Evolutionary conservation across 2,113 vertebrate species (phyloP).

Genomic region (Polypterus bichir): DNA sequence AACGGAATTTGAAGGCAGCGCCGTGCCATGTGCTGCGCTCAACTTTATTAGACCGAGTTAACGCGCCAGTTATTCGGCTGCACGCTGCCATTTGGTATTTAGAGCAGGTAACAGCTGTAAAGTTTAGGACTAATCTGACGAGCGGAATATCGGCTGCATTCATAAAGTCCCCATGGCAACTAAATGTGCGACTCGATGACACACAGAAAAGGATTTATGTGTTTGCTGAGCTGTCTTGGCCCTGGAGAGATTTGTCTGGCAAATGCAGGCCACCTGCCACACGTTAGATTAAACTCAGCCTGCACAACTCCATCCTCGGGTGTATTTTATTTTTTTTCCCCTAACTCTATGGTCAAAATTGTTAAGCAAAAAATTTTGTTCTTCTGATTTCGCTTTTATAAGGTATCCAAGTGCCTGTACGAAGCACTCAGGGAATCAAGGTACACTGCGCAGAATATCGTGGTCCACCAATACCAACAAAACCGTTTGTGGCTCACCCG

Average conservation of each 20-base stretch:
- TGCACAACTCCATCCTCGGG: conserved; percentile 53
- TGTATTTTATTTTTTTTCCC: conserved; percentile 7
- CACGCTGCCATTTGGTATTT: conserved; percentile 54
- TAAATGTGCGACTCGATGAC: conserved; percentile 72
- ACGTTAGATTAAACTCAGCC: conserved; percentile 69
- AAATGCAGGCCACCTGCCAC: conserved; percentile 75
- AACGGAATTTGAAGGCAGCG: no score
- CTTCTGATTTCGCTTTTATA: no score
- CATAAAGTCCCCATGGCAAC: conserved; percentile 82
- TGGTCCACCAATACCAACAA: no score
- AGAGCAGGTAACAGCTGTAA: conserved; percentile 55
- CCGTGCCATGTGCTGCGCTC: no score
- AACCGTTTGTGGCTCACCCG: no score
- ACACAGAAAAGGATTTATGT: conserved; percentile 75
- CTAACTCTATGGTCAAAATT: conserved; percentile 7
- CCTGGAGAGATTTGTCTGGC: conserved; percentile 77
- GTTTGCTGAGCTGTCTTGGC: conserved; percentile 74
- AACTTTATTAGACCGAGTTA: no score
- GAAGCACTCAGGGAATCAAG: no score
- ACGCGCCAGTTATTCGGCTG: conserved; percentile 36
- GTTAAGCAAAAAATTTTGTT: no score
- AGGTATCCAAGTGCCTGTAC: no score
- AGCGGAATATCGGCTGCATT: conserved; percentile 64
- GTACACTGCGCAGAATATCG: no score
- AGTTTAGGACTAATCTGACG: conserved; percentile 69